Base-by-base conservation (phyloP, 2,797 vertebrate species). In the Darevskia mixta region DNA sequence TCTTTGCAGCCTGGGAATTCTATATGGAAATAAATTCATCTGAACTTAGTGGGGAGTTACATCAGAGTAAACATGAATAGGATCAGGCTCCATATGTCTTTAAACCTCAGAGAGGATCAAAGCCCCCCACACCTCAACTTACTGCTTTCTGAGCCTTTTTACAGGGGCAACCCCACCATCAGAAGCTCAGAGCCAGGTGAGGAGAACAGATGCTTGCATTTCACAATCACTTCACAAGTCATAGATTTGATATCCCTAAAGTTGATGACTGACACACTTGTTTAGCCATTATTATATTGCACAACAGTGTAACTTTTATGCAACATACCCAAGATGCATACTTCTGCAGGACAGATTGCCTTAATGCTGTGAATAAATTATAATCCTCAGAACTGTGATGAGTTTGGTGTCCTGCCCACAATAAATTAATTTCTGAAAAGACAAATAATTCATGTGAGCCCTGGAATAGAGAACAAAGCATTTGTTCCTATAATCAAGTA, bases 351-450 rank as follows among this genome's bases (percentile, higher is more conserved):
- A 97, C 7, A 83, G 98, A 98, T 91, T 99, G 98, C 86, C 99
- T 97, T 91, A 99, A 96, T 18, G 98, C 98, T 8, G 98, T 99
- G 94, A 97, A 96, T 89, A 99, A 96, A 94, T 99, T 99, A 96
- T 98, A 99, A 93, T 98, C 97, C 96, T 99, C 98, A 82, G 98
- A 99, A 92, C 98, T 99, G 93, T 99, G 98, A 95, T 99, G 98
- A 78, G 97, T 95, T 96, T 99, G 98, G 96, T 99, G 98, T 3
- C 96, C 97, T 20, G 98, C 98, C 98, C 99, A 99, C n/a, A 99
- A 89, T 92, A 99, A 83, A 94, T 98, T 97, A 93, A 99, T 96
- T 96, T 99, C 99, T 99, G 97, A 61, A 95, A 96, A 95, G 96
- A 83, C 73, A 96, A 72, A 86, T 76, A 94, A 92, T 95, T 95